Percentiles rank a stretch among this genome's conserved stretches.
phyloP scores from a whole-genome alignment of 2,797 vertebrate genomes.

The Trematomus bernacchii region DNA sequence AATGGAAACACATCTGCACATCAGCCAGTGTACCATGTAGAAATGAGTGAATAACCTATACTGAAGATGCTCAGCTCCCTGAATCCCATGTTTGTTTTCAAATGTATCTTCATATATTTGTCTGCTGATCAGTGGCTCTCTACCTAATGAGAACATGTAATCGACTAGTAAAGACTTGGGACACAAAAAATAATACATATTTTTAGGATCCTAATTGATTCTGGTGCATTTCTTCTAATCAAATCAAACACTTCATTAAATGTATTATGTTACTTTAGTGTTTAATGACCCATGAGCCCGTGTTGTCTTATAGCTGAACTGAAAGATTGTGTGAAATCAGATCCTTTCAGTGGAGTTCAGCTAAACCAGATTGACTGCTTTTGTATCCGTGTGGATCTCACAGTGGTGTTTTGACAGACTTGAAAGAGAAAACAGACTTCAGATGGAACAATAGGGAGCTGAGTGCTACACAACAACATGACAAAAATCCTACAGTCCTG shows the following conservation, averaged over 20 bases:
- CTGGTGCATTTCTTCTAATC: neutral
- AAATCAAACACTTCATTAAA: too few relatives aligned
- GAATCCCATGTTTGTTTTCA: slow-evolving; percentile 8
- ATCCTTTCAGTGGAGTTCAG: neutral
- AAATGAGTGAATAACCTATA: slow-evolving; percentile 37
- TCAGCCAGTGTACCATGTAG: slow-evolving; percentile 70
- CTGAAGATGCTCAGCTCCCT: slow-evolving; percentile 57
- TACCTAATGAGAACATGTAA: neutral
- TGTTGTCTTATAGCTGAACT: neutral
- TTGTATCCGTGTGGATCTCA: neutral
- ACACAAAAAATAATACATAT: neutral
- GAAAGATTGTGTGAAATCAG: neutral
- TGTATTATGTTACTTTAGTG: too few relatives aligned
- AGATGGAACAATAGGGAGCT: slow-evolving; percentile 41
- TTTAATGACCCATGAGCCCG: neutral
- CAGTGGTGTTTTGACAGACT: slow-evolving; percentile 19
- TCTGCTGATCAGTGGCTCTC: slow-evolving; percentile 5
- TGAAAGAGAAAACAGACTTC: slow-evolving; percentile 13
- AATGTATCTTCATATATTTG: neutral
- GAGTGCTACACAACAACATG: slow-evolving; percentile 76
- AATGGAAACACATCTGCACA: slow-evolving; percentile 46
- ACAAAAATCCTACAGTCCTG: slow-evolving; percentile 63
- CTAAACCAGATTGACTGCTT: neutral
- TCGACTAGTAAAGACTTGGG: neutral
- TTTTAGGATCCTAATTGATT: neutral